Conservation (phyloP, 2,113 vertebrate species). For the Acanthochromis polyacanthus region DNA sequence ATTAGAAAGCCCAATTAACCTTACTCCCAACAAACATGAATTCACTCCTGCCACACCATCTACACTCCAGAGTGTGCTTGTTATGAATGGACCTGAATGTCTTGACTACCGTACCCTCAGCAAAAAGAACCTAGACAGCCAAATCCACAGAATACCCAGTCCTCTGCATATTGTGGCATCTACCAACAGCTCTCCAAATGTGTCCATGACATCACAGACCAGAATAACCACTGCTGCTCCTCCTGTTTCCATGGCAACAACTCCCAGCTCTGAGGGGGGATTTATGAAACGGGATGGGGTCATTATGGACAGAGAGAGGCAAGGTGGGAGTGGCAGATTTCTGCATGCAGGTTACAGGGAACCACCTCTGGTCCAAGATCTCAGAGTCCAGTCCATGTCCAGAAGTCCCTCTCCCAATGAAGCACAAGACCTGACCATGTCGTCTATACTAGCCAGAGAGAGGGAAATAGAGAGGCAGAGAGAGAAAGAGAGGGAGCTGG, state of each 20-base stretch:
- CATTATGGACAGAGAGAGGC: conserved; percentile 78
- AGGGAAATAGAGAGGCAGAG: conserved; percentile 74
- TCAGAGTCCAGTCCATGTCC: conserved; percentile 72
- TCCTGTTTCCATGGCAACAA: conserved; percentile 80
- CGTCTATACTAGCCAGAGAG: conserved; percentile 80
- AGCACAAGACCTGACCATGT: conserved; percentile 85
- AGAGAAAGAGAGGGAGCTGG: conserved; percentile 60
- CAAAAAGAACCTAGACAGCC: conserved; percentile 76
- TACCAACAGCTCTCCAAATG: conserved; percentile 68
- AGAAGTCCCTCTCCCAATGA: conserved; percentile 78
- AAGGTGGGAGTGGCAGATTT: conserved; percentile 65
- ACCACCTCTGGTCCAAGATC: conserved; percentile 72
- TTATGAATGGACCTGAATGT: conserved; percentile 84
- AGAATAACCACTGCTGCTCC: conserved; percentile 76
- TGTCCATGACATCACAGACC: conserved; percentile 71
- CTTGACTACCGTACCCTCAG: conserved; percentile 82
- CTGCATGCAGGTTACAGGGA: conserved; percentile 64
- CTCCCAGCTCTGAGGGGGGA: conserved; percentile 69
- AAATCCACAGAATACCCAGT: conserved; percentile 74
- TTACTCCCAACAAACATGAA: conserved; percentile 69
- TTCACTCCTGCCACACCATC: conserved; percentile 56
- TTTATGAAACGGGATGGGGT: conserved; percentile 79
- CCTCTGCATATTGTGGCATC: conserved; percentile 66
- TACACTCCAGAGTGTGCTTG: conserved; percentile 80
- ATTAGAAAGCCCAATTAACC: conserved; percentile 60